These are phyloP conservation scores for Phrynocephalus guinanensis DNA, from an alignment of 2,797 vertebrate genomes.

Conservation along the genomic window DNA sequence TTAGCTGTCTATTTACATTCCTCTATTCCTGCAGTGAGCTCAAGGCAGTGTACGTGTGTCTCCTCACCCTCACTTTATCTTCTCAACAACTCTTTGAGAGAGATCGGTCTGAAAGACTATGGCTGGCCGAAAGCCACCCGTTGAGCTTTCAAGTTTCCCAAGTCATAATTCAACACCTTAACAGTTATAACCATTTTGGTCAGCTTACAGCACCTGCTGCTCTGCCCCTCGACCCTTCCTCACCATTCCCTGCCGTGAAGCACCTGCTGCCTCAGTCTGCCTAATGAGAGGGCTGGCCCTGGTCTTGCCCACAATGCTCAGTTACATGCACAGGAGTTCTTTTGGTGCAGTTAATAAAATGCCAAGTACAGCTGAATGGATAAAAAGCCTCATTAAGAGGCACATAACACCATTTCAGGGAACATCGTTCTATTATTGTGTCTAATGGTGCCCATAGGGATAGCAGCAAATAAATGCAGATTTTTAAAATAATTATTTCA, in stretches of 20 bases:
- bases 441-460: conserved; percentile 57
- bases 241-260: not conserved
- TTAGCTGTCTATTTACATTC: too few species aligned
- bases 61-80: too few species aligned
- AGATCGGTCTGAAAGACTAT: too few species aligned
- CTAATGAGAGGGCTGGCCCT: not conserved
- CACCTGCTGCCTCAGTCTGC: not conserved
- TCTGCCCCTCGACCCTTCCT: not conserved
- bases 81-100: too few species aligned
- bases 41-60: too few species aligned
- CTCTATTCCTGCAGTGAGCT: too few species aligned
- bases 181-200: too few species aligned
- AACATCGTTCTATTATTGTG: conserved; percentile 69
- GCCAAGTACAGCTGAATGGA: conserved; percentile 49
- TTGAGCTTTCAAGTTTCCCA: too few species aligned
- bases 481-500: conserved; percentile 60
- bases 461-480: conserved; percentile 62
- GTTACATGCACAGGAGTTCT: conserved; percentile 19
- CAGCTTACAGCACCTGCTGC: not conserved
- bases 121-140: too few species aligned
- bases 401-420: conserved; percentile 60
- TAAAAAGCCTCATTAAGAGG: conserved; percentile 70
- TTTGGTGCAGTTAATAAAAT: conserved; percentile 67
- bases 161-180: too few species aligned
- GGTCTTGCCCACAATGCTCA: not conserved